Evolutionary conservation across 2,797 vertebrate species (phyloP), one percentile per base, ranked within the genome.

Genomic region (Malurus splendens): DNA sequence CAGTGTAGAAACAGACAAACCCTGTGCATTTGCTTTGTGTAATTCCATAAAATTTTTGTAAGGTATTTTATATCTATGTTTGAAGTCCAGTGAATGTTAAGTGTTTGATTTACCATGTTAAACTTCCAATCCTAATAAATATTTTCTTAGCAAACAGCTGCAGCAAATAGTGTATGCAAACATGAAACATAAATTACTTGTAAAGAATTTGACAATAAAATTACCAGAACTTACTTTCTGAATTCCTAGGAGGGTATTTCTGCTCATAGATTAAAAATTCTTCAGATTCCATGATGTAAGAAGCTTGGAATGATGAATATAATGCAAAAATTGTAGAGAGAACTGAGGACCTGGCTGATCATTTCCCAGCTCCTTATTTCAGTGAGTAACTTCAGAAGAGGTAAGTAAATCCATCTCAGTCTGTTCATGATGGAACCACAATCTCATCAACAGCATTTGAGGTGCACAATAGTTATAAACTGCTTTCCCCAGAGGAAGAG

Each of bases 131-230:
- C 74, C 82, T 95, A 96, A 96, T 96, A 96, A 96, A 96, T 96
- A 96, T 96, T 96, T 96, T 96, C 96, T 92, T 96, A 96, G 93
- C 93, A 96, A 95, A 96, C 82, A 65, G 84, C 89, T 94, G 89
- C 61, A 95, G 77, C 56, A 88, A 67, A 84, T 55, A n/a, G 68
- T 86, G 91, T 95, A 87, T 92, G 71, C 74, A 82, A 90, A 71
- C 52, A 41, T 77, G 79, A 41, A 93, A 42, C 65, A 71, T 60
- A 59, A 92, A 87, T 74, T 87, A 82, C 66, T 82, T 93, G 85
- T 85, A 82, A 79, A 67, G 32, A 67, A 79, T 59, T 65, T 67
- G 75, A 81, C 80, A 94, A 91, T 93, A 94, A 93, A 87, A 85
- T 75, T 59, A 89, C 65, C 71, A 71, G 55, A 87, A 82, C 56